Conservation (phyloP, 2,888 invertebrate genomes). For the Linnaemya vulpina region DNA sequence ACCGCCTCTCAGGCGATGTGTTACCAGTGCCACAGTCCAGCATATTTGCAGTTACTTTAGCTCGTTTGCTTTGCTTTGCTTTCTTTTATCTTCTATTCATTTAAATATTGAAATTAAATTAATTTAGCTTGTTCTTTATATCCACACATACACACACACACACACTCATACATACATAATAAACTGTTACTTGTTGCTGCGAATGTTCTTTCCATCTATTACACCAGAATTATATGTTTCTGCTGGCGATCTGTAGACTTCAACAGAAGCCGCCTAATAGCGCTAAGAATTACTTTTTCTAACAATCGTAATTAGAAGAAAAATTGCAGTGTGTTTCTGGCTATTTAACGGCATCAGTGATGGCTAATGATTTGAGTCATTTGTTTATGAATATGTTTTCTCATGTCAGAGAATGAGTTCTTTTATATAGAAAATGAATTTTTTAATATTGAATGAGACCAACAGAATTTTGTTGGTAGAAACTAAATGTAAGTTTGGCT, state of each 20-base stretch:
- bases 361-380: neutral
- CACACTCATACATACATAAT: neutral
- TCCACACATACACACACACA: neutral
- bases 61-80: too few species aligned
- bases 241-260: slow-evolving; percentile 20
- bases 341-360: neutral
- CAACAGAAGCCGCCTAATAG: slow-evolving; percentile 36
- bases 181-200: slow-evolving; percentile 27
- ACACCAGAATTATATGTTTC: slow-evolving; percentile 12
- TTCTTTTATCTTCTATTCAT: slow-evolving; percentile 37
- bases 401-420: too few species aligned
- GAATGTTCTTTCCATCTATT: neutral
- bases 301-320: slow-evolving; percentile 17
- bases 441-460: too few species aligned
- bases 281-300: slow-evolving; percentile 39
- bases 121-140: slow-evolving; percentile 63
- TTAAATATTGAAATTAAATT: slow-evolving; percentile 67
- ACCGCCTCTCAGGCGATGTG: slow-evolving; percentile 67
- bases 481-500: too few species aligned
- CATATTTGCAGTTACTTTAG: slow-evolving; percentile 62
- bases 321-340: neutral
- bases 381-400: neutral
- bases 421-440: neutral
- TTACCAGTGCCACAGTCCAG: slow-evolving; percentile 61
- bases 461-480: too few species aligned